These are phyloP conservation scores for Acronicta aceris DNA, from an alignment of 2,888 invertebrate genomes.

Conservation along the genomic window DNA sequence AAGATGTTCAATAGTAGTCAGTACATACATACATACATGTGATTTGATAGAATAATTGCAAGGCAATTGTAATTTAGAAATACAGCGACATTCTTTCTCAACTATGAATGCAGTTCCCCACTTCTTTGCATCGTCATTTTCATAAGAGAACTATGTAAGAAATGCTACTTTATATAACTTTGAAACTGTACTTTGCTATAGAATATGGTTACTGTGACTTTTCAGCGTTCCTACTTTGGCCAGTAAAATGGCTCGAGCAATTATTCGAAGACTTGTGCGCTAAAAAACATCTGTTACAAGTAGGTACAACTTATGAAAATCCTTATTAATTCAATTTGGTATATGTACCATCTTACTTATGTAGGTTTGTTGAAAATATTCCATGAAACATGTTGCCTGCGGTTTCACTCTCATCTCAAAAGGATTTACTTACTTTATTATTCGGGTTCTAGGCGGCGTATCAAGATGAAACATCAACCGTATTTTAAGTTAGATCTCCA, in stretches of 20 bases:
- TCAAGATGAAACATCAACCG: no score
- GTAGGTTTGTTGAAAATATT: no score
- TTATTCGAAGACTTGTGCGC: neutral
- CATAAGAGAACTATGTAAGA: slow-evolving; percentile 1
- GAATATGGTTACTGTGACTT: neutral
- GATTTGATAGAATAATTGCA: neutral
- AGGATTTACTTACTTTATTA: no score
- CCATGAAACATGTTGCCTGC: no score
- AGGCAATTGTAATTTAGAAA: neutral
- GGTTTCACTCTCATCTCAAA: no score
- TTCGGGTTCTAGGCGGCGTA: no score
- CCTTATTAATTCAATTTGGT: no score
- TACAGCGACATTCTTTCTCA: neutral
- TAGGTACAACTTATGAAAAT: neutral
- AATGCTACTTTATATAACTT: slow-evolving; percentile 17
- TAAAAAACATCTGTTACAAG: neutral
- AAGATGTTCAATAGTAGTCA: no score
- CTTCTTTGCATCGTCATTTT: neutral
- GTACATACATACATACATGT: no score
- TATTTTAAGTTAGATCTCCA: no score
- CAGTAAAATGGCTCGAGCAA: neutral
- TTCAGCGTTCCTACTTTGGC: neutral
- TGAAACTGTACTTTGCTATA: neutral
- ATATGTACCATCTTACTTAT: no score
- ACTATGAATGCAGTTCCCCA: neutral